Evolutionary conservation across 2,888 invertebrate genomes (phyloP).

Genomic region (Tenthredo distinguenda): DNA sequence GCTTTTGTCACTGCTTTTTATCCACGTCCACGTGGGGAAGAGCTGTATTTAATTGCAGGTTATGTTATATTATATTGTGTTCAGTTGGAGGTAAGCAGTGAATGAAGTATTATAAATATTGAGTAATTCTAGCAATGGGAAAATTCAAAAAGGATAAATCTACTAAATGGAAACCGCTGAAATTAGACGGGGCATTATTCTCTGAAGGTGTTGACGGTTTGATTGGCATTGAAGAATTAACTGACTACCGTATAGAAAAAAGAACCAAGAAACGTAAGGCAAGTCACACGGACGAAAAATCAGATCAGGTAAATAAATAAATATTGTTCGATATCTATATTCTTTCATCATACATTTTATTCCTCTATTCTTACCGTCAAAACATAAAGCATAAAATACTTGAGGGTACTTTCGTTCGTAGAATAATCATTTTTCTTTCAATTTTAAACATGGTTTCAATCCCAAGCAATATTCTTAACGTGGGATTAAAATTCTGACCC

Average conservation of each 20-base stretch:
- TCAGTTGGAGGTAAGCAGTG: background rate
- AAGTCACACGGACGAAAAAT: slow-evolving; percentile 51
- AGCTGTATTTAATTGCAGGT: slow-evolving; percentile 7
- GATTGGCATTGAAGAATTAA: slow-evolving; percentile 89
- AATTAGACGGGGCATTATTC: slow-evolving; percentile 81
- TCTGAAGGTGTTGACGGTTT: slow-evolving; percentile 83
- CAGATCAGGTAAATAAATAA: slow-evolving; percentile 52
- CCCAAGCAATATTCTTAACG: background rate
- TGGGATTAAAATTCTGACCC: background rate
- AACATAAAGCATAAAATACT: background rate
- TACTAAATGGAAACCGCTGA: slow-evolving; percentile 84
- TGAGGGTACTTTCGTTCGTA: background rate
- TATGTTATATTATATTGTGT: background rate
- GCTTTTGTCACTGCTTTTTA: background rate
- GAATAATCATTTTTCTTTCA: background rate
- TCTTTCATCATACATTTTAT: background rate
- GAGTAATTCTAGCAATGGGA: slow-evolving; percentile 17
- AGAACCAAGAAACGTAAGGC: slow-evolving; percentile 59
- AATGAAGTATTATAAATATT: background rate
- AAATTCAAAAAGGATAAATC: slow-evolving; percentile 78
- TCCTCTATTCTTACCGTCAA: background rate
- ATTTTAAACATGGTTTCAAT: background rate
- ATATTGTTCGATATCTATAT: background rate
- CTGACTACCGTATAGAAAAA: slow-evolving; percentile 82
- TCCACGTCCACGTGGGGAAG: background rate